Percentiles rank a stretch among this genome's conserved stretches.
Evolutionary conservation across 1,140 invertebrate species (phyloP).

Genomic region (Pristionchus pacificus): DNA sequence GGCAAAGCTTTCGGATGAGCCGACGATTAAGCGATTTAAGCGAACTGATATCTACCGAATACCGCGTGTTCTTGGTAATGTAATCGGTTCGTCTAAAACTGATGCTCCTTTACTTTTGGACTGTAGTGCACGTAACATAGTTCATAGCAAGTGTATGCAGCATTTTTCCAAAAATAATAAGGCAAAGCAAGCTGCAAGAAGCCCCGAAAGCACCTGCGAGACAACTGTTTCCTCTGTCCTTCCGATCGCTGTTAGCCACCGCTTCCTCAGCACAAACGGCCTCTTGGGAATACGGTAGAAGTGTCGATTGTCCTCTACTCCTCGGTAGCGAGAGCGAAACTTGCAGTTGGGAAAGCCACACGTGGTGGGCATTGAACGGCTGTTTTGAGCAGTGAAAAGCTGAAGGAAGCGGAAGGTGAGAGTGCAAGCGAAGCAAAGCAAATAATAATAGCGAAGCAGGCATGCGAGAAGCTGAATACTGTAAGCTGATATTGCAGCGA

Average conservation of each 20-base stretch:
- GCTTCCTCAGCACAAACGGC: constrained; percentile 55
- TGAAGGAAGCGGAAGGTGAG: neutral
- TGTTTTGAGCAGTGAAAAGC: neutral
- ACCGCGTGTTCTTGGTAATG: too few species aligned
- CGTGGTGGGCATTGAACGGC: constrained; percentile 46
- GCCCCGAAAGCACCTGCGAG: constrained; percentile 51
- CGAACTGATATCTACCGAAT: too few species aligned
- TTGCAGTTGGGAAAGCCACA: constrained; percentile 60
- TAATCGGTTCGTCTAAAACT: too few species aligned
- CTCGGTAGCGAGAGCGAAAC: constrained; percentile 58
- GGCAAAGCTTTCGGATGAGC: too few species aligned
- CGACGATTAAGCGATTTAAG: too few species aligned
- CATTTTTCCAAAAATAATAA: too few species aligned
- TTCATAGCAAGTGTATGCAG: too few species aligned
- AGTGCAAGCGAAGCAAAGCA: neutral
- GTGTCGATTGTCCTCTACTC: constrained; percentile 59
- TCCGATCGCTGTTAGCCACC: constrained; percentile 58
- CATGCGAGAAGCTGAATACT: too few species aligned
- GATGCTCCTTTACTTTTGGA: too few species aligned
- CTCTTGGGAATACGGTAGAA: constrained; percentile 60
- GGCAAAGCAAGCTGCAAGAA: neutral
- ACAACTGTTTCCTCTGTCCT: constrained; percentile 60
- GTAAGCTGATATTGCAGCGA: too few species aligned
- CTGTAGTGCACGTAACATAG: too few species aligned
- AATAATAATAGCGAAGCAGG: neutral